phyloP scores from a whole-genome alignment of 2,113 vertebrate genomes.

The Odocoileus hemionus region DNA sequence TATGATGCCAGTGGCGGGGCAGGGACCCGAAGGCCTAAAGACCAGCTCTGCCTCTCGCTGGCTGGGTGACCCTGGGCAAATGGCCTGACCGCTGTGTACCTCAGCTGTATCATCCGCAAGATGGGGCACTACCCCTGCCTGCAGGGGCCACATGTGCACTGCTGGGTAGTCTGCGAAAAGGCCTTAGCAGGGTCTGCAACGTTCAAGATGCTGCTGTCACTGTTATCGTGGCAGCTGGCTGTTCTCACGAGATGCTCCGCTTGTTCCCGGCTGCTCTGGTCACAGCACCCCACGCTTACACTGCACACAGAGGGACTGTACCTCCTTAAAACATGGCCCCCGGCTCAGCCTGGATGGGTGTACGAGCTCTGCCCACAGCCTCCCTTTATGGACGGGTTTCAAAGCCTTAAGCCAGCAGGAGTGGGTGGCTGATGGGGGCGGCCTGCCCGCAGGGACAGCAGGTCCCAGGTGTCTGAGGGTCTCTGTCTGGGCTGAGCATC shows the following conservation, averaged over 20 bases:
- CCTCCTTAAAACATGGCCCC: rapidly evolving
- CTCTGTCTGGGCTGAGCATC: background rate
- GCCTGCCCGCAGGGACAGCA: background rate
- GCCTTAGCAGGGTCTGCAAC: background rate
- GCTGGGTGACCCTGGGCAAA: background rate
- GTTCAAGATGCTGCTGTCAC: background rate
- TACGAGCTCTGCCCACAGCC: background rate
- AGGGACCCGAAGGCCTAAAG: rapidly evolving
- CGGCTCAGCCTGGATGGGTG: rapidly evolving
- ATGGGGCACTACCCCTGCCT: rapidly evolving
- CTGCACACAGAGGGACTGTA: background rate
- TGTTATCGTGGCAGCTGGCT: rapidly evolving
- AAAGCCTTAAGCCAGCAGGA: background rate
- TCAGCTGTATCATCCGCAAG: background rate
- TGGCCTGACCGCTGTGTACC: background rate
- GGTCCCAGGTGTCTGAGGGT: background rate
- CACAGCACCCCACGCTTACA: background rate
- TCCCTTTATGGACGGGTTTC: background rate
- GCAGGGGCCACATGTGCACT: too few species aligned
- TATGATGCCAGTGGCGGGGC: rapidly evolving
- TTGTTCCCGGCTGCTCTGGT: background rate
- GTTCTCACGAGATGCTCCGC: background rate
- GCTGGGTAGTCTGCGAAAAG: background rate
- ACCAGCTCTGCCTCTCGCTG: background rate
- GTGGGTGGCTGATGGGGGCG: background rate